Evolutionary conservation across 37 sponge, comb jelly and placozoan genomes (phyloP), one percentile per base, ranked within the genome.

Genomic region (Hormiphora californensis): DNA sequence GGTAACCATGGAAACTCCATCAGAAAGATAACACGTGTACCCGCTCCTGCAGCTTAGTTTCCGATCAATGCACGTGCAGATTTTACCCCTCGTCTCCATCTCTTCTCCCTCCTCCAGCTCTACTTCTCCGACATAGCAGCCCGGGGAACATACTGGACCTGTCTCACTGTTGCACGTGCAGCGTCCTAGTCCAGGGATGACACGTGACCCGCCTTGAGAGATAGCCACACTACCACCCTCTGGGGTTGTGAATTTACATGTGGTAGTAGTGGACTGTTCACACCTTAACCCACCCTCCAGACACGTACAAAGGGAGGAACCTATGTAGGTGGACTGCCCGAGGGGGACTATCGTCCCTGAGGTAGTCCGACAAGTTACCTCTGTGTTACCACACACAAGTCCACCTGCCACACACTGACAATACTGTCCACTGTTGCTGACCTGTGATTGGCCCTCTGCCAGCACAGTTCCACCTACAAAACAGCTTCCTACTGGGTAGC

Each of bases 81-180:
- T 57, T 57, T 57, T 57, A 57, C 61, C 61, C 30, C 27, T 15
- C n/a, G 61, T 28, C 61, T 28, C 23, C 27, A 30, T 30, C 27
- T 25, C 27, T 12, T 57, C 61, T 12, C 61, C 61, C 27, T 57
- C 61, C 17, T 57, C n/a, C 61, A 57, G 7, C 23, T 19, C 61
- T 19, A 57, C 27, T 25, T 57, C 61, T 5, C 61, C n/a, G 30
- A 57, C 30, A 30, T 21, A 57, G 27, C 61, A 57, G 5, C 61
- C 61, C 23, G n/a, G 7, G 5, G 27, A 12, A 57, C 61, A 57
- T 15, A 19, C 3, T 5, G n/a, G n/a, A 57, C 61, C 61, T n/a
- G n/a, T n/a, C n/a, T 57, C 61, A 5, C 30, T 15, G n/a, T 57
- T 57, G 61, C 61, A 57, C 61, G 61, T 57, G 61, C 61, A 57